A percentile compares a stretch with the other conserved stretches of the same genome.
These are phyloP conservation scores for Pemphigus obesinymphae DNA, from an alignment of 1,140 invertebrate species.

Conservation along the genomic window DNA sequence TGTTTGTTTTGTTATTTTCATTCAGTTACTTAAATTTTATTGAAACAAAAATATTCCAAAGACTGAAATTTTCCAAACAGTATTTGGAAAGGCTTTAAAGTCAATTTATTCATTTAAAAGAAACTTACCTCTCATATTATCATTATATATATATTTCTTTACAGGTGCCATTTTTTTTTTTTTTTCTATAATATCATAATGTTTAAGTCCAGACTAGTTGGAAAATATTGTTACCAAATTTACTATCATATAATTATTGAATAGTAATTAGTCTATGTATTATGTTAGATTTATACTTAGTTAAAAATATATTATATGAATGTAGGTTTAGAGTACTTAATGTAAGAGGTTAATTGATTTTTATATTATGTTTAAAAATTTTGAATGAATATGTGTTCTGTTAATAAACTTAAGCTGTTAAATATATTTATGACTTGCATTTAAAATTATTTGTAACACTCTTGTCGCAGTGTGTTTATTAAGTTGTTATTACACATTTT, in stretches of 20 bases:
- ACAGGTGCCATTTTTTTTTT: conserved; percentile 37
- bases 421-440: conserved; percentile 7
- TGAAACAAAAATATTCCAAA: conserved; percentile 37
- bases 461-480: neutral
- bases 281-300: conserved; percentile 18
- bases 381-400: conserved; percentile 14
- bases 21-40: conserved; percentile 38
- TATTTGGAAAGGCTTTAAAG: conserved; percentile 39
- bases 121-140: conserved; percentile 25
- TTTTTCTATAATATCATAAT: conserved; percentile 11
- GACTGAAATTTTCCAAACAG: conserved; percentile 39
- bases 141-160: conserved; percentile 19
- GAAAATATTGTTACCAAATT: conserved; percentile 39
- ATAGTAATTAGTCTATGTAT: conserved; percentile 17
- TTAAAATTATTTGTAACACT: conserved; percentile 4
- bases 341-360: conserved; percentile 22
- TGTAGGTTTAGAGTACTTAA: conserved; percentile 23
- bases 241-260: conserved; percentile 36
- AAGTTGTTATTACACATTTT: conserved; percentile 12
- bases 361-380: conserved; percentile 19
- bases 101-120: conserved; percentile 20
- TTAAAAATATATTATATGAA: neutral
- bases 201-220: conserved; percentile 26
- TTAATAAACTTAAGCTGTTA: conserved; percentile 21
- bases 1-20: neutral